Conservation (phyloP, 92 coral and sea anemone species). For the Palythoa caribaeorum region DNA sequence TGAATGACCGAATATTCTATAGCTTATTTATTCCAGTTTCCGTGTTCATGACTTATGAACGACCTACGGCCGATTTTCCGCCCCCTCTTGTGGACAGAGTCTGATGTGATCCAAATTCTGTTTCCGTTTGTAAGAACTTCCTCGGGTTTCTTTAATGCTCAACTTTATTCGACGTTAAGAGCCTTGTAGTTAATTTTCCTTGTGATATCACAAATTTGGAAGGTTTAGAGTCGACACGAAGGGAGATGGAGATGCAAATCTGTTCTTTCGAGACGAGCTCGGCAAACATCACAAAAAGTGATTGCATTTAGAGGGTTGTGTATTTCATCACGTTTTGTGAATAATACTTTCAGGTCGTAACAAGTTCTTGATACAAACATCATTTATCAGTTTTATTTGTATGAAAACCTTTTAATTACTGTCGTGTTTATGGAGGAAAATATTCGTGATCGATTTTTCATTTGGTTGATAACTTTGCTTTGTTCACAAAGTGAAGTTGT, state of each 20-base stretch:
- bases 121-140: conserved; percentile 48
- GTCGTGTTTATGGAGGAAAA: neutral
- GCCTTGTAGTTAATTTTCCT: neutral
- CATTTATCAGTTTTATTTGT: conserved; percentile 18
- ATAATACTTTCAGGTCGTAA: neutral
- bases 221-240: neutral
- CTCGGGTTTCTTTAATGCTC: conserved; percentile 32
- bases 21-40: conserved; percentile 21
- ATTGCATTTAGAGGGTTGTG: conserved; percentile 15
- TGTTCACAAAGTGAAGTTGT: conserved; percentile 25
- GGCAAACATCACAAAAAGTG: neutral
- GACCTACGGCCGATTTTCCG: conserved; percentile 16
- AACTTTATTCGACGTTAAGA: conserved; percentile 7
- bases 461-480: neutral
- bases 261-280: conserved; percentile 7
- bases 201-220: conserved; percentile 9
- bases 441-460: neutral
- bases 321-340: conserved; percentile 24
- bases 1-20: conserved; percentile 23
- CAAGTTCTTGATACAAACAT: neutral
- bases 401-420: conserved; percentile 10
- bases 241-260: neutral
- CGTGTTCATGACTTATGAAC: conserved; percentile 46
- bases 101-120: conserved; percentile 34
- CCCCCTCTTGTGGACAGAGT: conserved; percentile 28